Conservation (phyloP, 2,797 vertebrate genomes). For the Pipistrellus pipistrellus region DNA sequence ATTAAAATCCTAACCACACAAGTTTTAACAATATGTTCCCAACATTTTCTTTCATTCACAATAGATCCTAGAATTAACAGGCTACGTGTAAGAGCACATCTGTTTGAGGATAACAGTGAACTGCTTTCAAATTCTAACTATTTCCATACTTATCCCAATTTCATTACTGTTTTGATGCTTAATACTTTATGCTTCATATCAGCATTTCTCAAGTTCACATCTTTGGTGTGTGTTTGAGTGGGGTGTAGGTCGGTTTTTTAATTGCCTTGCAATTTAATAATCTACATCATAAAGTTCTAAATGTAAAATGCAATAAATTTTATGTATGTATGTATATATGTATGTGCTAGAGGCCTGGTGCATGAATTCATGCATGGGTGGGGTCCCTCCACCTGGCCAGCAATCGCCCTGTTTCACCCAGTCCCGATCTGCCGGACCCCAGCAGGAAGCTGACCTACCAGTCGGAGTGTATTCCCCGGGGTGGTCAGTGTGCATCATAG, state of each 20-base stretch:
- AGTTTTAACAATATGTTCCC: constrained; percentile 48
- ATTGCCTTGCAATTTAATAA: constrained; percentile 8
- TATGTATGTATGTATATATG: not conserved
- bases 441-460: too few relatives aligned
- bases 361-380: too few relatives aligned
- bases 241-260: not conserved
- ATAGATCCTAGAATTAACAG: constrained; percentile 22
- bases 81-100: constrained; percentile 41
- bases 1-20: not conserved
- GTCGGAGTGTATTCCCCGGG: too few relatives aligned
- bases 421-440: too few relatives aligned
- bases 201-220: constrained; percentile 29
- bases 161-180: constrained; percentile 41
- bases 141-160: constrained; percentile 63
- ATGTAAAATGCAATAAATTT: constrained; percentile 4
- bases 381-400: too few relatives aligned
- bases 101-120: constrained; percentile 57
- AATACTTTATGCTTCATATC: not conserved
- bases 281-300: constrained; percentile 44
- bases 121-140: constrained; percentile 68
- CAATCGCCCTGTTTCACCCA: too few relatives aligned
- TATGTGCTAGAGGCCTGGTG: too few relatives aligned
- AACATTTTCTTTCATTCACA: constrained; percentile 59
- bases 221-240: not conserved
- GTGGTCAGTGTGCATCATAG: too few relatives aligned